These are phyloP conservation scores for Pardosa pseudoannulata DNA, from an alignment of 2,888 invertebrate species.

Conservation along the genomic window DNA sequence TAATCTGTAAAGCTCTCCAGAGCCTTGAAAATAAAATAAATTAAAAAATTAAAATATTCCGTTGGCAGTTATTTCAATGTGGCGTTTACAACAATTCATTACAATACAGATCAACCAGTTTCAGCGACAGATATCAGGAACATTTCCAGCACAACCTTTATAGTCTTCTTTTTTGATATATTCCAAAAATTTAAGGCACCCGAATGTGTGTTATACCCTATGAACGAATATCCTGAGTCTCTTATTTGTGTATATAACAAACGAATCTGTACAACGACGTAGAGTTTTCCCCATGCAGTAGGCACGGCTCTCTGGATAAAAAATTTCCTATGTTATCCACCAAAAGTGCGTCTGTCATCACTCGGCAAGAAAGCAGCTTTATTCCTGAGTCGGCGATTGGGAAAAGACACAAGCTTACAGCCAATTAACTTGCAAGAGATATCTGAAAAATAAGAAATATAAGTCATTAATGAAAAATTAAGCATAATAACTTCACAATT, in stretches of 20 bases:
- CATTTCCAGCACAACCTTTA: background rate
- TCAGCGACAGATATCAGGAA: background rate
- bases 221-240: background rate
- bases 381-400: background rate
- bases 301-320: too few species aligned
- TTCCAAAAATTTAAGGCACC: background rate
- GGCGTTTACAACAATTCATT: too few species aligned
- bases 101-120: background rate
- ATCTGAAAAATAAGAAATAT: background rate
- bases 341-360: background rate
- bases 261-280: too few species aligned
- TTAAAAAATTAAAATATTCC: too few species aligned
- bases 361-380: background rate
- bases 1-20: too few species aligned
- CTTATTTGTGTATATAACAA: too few species aligned
- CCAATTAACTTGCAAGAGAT: constrained; percentile 9
- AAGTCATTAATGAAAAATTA: background rate
- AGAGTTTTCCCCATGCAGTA: too few species aligned
- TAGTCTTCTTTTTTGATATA: background rate
- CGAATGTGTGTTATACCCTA: background rate
- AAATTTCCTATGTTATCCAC: too few species aligned
- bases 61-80: too few species aligned
- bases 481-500: too few species aligned
- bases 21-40: too few species aligned
- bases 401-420: background rate